Percentiles rank a stretch among this genome's conserved stretches.
Conservation (phyloP, 1,140 invertebrate species). For the Rhyacophila brunnea region DNA sequence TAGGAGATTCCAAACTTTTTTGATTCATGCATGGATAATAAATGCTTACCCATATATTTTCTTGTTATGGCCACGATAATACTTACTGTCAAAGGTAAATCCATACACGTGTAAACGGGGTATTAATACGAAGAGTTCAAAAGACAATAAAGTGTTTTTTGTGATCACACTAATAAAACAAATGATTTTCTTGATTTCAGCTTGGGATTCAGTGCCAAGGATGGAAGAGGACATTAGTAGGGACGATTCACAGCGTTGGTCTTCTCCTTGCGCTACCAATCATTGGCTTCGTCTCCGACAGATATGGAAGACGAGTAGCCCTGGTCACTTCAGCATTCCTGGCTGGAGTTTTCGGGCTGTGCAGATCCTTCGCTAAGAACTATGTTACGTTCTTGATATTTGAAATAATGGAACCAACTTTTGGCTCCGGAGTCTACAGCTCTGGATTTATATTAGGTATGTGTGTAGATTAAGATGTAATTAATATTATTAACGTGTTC, state of each 20-base stretch:
- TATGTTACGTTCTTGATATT: slow-evolving; percentile 65
- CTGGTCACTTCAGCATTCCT: slow-evolving; percentile 60
- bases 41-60: too few relatives aligned
- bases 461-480: slow-evolving; percentile 18
- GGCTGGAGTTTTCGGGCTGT: slow-evolving; percentile 61
- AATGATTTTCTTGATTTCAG: slow-evolving; percentile 37
- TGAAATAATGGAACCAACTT: slow-evolving; percentile 64
- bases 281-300: slow-evolving; percentile 66
- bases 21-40: too few relatives aligned
- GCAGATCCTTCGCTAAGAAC: slow-evolving; percentile 63
- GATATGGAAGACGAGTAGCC: slow-evolving; percentile 61
- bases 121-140: background rate
- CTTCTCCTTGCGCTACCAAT: slow-evolving; percentile 69
- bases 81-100: too few relatives aligned
- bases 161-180: too few relatives aligned
- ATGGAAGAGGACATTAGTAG: slow-evolving; percentile 69
- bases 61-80: too few relatives aligned
- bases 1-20: background rate
- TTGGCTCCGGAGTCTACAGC: slow-evolving; percentile 48
- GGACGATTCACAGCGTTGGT: slow-evolving; percentile 68
- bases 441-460: slow-evolving; percentile 52
- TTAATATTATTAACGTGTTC: too few relatives aligned
- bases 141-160: background rate
- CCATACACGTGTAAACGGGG: too few relatives aligned
- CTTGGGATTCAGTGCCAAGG: slow-evolving; percentile 52